Percentiles rank a stretch among this genome's conserved stretches.
These are phyloP conservation scores for Zaprionus inermis DNA, from an alignment of 1,140 invertebrate species.

Conservation along the genomic window DNA sequence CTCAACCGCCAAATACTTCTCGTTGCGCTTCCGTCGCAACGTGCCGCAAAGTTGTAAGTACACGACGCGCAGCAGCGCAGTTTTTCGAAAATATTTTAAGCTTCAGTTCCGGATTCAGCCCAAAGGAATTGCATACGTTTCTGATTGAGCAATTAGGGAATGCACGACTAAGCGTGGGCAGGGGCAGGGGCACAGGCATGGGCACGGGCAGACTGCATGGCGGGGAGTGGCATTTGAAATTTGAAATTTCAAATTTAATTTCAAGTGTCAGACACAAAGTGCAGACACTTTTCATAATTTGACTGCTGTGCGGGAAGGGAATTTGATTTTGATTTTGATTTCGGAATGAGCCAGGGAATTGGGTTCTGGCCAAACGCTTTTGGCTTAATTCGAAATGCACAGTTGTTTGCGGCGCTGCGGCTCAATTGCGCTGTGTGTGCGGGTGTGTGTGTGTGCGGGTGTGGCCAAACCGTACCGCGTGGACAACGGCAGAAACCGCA, in stretches of 20 bases:
- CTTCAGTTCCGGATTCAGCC: conserved; percentile 60
- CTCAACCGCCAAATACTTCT: conserved; percentile 76
- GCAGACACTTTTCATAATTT: conserved; percentile 78
- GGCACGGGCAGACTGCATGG: background rate
- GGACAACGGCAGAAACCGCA: conserved; percentile 56
- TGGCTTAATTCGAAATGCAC: conserved; percentile 12
- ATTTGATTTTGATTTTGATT: conserved; percentile 49
- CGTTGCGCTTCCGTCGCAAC: conserved; percentile 40
- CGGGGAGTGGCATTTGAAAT: conserved; percentile 24
- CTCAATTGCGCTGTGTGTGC: background rate
- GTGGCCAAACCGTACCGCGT: conserved; percentile 24
- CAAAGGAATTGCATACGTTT: conserved; percentile 78
- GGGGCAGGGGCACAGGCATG: background rate
- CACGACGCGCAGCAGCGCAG: conserved; percentile 42
- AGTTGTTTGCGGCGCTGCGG: conserved; percentile 10
- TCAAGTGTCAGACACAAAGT: conserved; percentile 73
- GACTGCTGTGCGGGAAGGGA: conserved; percentile 59
- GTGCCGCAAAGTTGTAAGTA: conserved; percentile 59
- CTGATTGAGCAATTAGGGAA: conserved; percentile 78
- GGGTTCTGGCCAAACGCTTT: conserved; percentile 18
- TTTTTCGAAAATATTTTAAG: conserved; percentile 66
- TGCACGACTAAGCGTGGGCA: conserved; percentile 24
- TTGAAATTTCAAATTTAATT: conserved; percentile 75
- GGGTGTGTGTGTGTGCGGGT: conserved; percentile 16
- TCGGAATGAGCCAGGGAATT: conserved; percentile 13